Conservation (phyloP, 2,888 invertebrate species). For the Drosophila differens region DNA sequence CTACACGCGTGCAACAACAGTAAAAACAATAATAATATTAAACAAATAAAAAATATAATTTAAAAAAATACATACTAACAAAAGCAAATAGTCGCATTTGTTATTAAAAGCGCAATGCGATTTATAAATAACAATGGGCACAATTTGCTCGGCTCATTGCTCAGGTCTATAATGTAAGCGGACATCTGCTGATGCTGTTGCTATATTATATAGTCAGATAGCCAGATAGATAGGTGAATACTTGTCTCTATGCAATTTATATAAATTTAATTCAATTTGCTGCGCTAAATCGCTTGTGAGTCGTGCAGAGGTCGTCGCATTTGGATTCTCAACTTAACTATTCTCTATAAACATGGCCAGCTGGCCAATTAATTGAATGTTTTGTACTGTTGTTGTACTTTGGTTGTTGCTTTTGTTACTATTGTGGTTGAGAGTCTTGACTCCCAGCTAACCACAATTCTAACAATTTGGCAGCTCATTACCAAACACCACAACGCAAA, state of each 20-base stretch:
- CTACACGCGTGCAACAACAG: constrained; percentile 38
- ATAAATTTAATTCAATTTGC: constrained; percentile 80
- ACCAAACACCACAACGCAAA: constrained; percentile 57
- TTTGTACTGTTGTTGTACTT: constrained; percentile 26
- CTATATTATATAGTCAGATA: constrained; percentile 32
- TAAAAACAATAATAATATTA: constrained; percentile 19
- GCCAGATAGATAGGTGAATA: constrained; percentile 46
- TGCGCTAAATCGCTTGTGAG: constrained; percentile 69
- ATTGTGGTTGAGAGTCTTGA: constrained; percentile 32
- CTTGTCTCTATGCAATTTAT: constrained; percentile 71
- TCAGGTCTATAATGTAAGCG: constrained; percentile 74
- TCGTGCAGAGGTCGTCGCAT: constrained; percentile 67
- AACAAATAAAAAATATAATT: constrained; percentile 17
- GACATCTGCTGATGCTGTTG: constrained; percentile 59
- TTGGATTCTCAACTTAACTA: constrained; percentile 58
- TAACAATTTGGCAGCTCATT: constrained; percentile 80
- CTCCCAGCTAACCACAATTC: constrained; percentile 66
- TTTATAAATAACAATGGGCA: constrained; percentile 77
- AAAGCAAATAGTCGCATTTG: constrained; percentile 56
- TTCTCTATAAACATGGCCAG: constrained; percentile 59
- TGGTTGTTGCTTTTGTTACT: constrained; percentile 3
- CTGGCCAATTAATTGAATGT: constrained; percentile 66
- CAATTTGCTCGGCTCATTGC: constrained; percentile 73
- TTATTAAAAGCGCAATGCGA: constrained; percentile 68
- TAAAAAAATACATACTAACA: constrained; percentile 39